phyloP scores from a whole-genome alignment of 2,113 vertebrate genomes.

The Alligator sinensis region DNA sequence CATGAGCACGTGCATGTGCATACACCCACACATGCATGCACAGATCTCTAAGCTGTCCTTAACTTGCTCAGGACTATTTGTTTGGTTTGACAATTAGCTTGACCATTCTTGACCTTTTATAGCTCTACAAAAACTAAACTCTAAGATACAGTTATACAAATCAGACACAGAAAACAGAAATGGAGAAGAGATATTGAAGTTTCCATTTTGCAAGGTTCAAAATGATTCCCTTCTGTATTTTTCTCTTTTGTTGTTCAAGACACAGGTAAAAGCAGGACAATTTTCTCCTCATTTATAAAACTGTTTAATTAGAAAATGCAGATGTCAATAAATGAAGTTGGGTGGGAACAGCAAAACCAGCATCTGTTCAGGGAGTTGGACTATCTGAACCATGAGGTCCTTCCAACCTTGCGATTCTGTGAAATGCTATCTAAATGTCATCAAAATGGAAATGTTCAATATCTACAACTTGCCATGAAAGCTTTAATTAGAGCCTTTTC shows the following conservation, averaged over 20 bases:
- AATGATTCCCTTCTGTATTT: not conserved
- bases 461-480: not conserved
- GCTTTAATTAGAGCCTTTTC: not conserved
- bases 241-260: not conserved
- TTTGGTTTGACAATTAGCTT: not conserved
- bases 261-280: too few species aligned
- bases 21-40: not conserved
- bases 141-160: not conserved
- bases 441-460: not conserved
- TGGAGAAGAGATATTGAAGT: not conserved
- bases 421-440: too few species aligned
- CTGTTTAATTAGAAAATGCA: conserved; percentile 6
- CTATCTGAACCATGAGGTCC: too few species aligned
- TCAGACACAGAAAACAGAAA: not conserved
- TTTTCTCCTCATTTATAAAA: not conserved
- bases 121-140: not conserved
- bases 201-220: not conserved
- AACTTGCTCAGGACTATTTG: conserved; percentile 12
- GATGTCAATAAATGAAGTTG: not conserved
- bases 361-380: too few species aligned
- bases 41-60: not conserved
- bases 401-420: too few species aligned
- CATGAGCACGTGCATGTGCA: not conserved
- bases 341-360: not conserved
- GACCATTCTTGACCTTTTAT: conserved; percentile 20